Conservation (phyloP, 2,797 vertebrate genomes). For the Enteromius argenteus region DNA sequence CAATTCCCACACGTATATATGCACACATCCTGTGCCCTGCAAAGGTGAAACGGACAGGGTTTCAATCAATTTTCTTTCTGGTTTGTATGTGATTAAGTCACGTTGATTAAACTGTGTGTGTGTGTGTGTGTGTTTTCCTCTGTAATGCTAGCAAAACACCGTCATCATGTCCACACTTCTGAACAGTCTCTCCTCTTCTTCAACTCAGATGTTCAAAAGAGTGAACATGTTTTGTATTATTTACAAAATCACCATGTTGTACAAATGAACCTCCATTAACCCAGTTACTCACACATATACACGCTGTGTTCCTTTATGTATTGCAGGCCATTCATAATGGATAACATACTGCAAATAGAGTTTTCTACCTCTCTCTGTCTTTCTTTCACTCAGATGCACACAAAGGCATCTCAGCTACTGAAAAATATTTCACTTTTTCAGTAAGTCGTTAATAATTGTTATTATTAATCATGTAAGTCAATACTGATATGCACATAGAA, state of each 20-base stretch:
- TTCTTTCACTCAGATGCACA: neutral
- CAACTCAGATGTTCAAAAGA: constrained; percentile 3
- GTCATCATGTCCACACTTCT: neutral
- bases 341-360: constrained; percentile 77
- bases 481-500: neutral
- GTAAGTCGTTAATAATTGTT: neutral
- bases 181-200: neutral
- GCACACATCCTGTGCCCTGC: neutral
- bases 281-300: constrained; percentile 55
- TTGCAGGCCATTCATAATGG: constrained; percentile 77
- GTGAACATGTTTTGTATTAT: constrained; percentile 50
- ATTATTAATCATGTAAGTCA: neutral
- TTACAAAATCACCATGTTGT: constrained; percentile 63
- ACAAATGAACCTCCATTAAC: constrained; percentile 65
- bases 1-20: neutral
- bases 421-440: neutral
- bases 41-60: neutral
- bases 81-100: constrained; percentile 3
- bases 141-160: neutral
- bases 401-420: neutral
- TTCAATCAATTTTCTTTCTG: neutral
- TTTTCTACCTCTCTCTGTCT: constrained; percentile 32
- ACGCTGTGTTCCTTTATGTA: constrained; percentile 63
- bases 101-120: constrained; percentile 43
- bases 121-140: neutral